phyloP scores from a whole-genome alignment of 1,140 invertebrate species.

The Venustaconcha ellipsiformis region DNA sequence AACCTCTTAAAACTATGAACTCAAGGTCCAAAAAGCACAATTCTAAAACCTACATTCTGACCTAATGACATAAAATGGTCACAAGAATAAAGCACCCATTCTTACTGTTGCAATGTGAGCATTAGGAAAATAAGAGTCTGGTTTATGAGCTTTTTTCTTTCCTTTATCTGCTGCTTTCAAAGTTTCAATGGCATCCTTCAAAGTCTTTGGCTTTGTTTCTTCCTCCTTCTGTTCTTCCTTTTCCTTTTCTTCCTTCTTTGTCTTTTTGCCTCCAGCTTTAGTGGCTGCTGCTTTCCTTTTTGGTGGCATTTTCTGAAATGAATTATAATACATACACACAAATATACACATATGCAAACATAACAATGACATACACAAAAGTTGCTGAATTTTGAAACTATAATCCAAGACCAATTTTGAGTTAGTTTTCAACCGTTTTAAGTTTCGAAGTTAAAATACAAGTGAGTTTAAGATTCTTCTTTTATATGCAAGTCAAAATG shows the following conservation, averaged over 20 bases:
- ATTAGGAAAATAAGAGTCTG: slow-evolving; percentile 37
- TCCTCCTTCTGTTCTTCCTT: slow-evolving; percentile 16
- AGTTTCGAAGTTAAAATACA: no score
- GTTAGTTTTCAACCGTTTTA: no score
- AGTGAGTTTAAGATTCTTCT: no score
- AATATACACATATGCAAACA: no score
- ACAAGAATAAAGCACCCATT: background rate
- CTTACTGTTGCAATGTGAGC: slow-evolving; percentile 19
- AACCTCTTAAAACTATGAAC: background rate
- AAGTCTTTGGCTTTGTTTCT: slow-evolving; percentile 34
- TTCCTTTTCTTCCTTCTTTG: slow-evolving; percentile 22
- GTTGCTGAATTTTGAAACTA: no score
- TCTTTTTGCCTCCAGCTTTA: slow-evolving; percentile 49
- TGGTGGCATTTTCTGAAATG: slow-evolving; percentile 46
- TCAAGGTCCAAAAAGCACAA: background rate
- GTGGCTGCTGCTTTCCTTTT: slow-evolving; percentile 48
- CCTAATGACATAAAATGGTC: background rate
- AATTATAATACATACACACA: no score
- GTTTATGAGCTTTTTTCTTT: slow-evolving; percentile 43
- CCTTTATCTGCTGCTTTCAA: slow-evolving; percentile 51
- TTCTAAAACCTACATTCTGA: background rate
- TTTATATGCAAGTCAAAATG: no score
- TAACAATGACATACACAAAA: no score
- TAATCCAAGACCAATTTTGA: no score
- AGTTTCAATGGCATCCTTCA: slow-evolving; percentile 51